A percentile compares a stretch with the other conserved stretches of the same genome.
phyloP scores from a whole-genome alignment of 2,113 vertebrate genomes.

The Piaya cayana region DNA sequence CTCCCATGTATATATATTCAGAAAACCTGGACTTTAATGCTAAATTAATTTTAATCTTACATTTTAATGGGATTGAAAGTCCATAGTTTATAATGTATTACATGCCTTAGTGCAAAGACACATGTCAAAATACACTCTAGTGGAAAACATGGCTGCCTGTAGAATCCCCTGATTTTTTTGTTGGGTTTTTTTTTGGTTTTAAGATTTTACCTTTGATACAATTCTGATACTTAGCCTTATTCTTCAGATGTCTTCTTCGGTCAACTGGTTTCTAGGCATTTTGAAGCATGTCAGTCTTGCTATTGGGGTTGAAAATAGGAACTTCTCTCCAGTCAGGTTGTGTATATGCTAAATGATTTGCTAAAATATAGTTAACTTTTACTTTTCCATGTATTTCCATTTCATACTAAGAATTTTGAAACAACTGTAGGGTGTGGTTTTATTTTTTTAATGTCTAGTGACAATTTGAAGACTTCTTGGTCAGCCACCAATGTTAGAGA shows the following conservation, averaged over 20 bases:
- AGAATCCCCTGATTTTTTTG: not conserved
- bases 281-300: not conserved
- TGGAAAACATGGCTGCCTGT: not conserved
- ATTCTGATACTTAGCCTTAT: not conserved
- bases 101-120: not conserved
- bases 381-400: not conserved
- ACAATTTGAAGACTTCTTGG: not conserved
- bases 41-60: not conserved
- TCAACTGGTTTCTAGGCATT: not conserved
- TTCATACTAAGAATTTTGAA: not conserved
- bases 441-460: not conserved
- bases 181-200: rapidly evolving
- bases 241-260: not conserved
- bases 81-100: not conserved
- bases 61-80: not conserved
- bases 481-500: not conserved
- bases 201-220: not conserved
- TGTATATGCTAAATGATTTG: not conserved
- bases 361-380: not conserved
- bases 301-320: not conserved
- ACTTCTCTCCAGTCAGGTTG: not conserved
- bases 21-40: not conserved
- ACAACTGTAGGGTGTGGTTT: not conserved
- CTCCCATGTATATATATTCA: not conserved
- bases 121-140: not conserved